These are phyloP conservation scores for Nyleta sp. DNA, from an alignment of 2,888 invertebrate genomes.

Conservation along the genomic window DNA sequence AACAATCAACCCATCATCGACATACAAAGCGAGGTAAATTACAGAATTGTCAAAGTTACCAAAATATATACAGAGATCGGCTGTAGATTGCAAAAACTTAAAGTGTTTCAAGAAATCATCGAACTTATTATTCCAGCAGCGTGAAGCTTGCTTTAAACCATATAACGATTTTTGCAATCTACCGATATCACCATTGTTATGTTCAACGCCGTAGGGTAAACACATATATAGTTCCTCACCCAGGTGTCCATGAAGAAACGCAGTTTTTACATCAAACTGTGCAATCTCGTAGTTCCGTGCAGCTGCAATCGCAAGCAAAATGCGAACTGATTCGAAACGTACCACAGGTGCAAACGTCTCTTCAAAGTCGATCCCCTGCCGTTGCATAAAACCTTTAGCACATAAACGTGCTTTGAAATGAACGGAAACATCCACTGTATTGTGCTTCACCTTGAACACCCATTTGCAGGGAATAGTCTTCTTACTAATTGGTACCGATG, in stretches of 20 bases:
- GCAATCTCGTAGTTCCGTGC: neutral
- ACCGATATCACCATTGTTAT: no score
- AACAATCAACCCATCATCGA: conserved; percentile 5
- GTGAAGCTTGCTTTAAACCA: conserved; percentile 35
- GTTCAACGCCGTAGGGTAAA: no score
- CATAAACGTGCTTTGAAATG: conserved; percentile 9
- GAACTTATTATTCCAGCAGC: conserved; percentile 32
- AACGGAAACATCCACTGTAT: conserved; percentile 22
- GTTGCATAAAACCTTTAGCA: conserved; percentile 5
- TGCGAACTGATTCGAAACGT: conserved; percentile 6
- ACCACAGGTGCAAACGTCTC: neutral
- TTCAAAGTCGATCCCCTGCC: neutral
- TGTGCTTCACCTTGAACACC: neutral
- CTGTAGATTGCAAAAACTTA: conserved; percentile 5
- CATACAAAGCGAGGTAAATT: conserved; percentile 3
- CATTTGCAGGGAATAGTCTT: no score
- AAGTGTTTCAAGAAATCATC: conserved; percentile 2
- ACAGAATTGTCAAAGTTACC: neutral
- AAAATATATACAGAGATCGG: conserved; percentile 5
- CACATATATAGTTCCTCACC: no score
- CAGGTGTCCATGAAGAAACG: no score
- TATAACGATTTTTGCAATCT: no score
- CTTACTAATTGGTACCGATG: no score
- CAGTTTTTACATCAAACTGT: no score
- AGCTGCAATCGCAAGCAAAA: neutral